Base-by-base conservation (phyloP, 1,140 invertebrate species). In the Drosophila novamexicana region DNA sequence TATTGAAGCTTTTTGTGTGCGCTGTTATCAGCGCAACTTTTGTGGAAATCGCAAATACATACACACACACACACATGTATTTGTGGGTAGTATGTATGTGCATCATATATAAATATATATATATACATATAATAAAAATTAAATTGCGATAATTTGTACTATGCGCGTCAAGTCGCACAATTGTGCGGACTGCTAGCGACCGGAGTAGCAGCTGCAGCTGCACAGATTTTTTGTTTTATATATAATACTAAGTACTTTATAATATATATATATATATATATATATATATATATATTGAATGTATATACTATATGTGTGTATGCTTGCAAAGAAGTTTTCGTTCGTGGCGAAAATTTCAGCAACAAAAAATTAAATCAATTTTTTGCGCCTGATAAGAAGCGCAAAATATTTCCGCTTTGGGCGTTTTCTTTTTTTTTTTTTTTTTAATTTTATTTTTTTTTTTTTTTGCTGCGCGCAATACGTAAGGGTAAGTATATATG, bases 351-450 rank as follows among this genome's bases (percentile, higher is more conserved):
- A 82, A 81, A 81, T 84, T 86, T 85, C 56, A 86, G 71, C 71
- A 88, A 84, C 67, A 40, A 70, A 71, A 29, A 89, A 72, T 75
- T 69, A 89, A 83, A 86, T 86, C 83, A 79, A 84, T 88, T 89
- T 89, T 85, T 75, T 86, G 74, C 77, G 82, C 67, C 84, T 84
- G 83, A 88, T 88, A 88, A 88, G 84, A 86, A 71, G 54, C 56
- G 74, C 69, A 77, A 88, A 88, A 84, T 80, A 71, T 88, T 88
- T 88, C 83, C 83, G 83, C 84, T 88, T 88, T 89, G 82, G 80
- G 69, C 81, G 81, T 62, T 78, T 79, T 75, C 61, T 70, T 45
- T 62, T 66, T 14, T n/a, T 34, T 36, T 74, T 81, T 73, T 70
- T 79, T 73, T 56, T 69, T 54, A 9, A 2, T 65, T 75, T 29